Conservation (phyloP, 2,888 invertebrate genomes). For the Agapostemon virescens region DNA sequence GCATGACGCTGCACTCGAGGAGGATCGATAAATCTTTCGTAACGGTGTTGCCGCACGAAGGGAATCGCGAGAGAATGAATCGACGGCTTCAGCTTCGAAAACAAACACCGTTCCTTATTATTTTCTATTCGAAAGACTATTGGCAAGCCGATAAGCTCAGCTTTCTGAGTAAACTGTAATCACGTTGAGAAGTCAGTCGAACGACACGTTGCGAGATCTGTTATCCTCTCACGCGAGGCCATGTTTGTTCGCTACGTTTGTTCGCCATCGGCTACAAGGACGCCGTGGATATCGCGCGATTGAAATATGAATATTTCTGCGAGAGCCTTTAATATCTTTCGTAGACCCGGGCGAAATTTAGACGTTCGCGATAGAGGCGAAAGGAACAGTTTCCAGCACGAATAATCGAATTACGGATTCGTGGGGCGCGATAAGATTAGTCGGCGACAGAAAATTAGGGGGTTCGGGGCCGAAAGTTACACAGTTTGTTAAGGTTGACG, state of each 20-base stretch:
- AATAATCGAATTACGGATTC: background rate
- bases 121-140: background rate
- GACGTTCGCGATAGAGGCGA: background rate
- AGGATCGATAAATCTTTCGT: background rate
- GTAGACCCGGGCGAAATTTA: no score
- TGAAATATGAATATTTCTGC: background rate
- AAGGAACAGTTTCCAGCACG: background rate
- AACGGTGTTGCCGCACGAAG: background rate
- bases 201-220: background rate
- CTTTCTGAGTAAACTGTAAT: background rate
- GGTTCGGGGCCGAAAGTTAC: background rate
- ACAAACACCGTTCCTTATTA: background rate
- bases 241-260: constrained; percentile 9
- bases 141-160: background rate
- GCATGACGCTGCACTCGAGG: background rate
- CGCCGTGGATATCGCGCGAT: background rate
- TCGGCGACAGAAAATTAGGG: background rate
- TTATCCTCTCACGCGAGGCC: background rate
- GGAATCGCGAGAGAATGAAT: background rate
- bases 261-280: constrained; percentile 8
- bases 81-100: background rate
- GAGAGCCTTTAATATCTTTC: background rate
- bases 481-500: constrained; percentile 12
- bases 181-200: background rate
- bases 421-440: background rate